Conservation (phyloP, 2,888 invertebrate species). For the Cancer borealis region DNA sequence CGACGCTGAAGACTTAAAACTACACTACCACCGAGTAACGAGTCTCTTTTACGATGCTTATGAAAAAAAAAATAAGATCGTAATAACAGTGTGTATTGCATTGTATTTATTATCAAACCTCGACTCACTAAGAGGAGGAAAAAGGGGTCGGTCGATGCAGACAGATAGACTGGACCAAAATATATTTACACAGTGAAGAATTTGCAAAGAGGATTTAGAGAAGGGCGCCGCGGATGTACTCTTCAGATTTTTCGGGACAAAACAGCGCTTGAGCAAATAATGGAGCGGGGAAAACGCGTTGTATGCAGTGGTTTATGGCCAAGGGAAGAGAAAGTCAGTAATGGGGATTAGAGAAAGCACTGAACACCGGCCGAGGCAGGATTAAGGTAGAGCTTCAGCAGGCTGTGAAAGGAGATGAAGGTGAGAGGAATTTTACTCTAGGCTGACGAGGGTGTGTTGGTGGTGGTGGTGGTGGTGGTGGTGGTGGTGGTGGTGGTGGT, state of each 20-base stretch:
- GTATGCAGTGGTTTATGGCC: not conserved
- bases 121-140: not conserved
- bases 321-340: conserved; percentile 34
- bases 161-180: conserved; percentile 4
- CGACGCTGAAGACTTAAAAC: not conserved
- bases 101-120: conserved; percentile 11
- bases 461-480: not conserved
- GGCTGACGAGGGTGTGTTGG: not conserved
- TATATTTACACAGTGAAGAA: conserved; percentile 49
- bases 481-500: not conserved
- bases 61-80: not conserved
- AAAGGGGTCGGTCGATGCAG: not conserved
- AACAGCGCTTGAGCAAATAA: conserved; percentile 44
- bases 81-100: not conserved
- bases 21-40: not conserved
- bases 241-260: conserved; percentile 21
- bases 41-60: not conserved
- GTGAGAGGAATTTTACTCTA: not conserved
- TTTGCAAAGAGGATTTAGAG: conserved; percentile 54
- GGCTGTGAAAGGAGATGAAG: not conserved
- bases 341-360: conserved; percentile 50
- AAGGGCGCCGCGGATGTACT: conserved; percentile 21
- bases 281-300: conserved; percentile 40
- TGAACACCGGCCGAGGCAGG: conserved; percentile 44
- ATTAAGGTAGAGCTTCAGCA: conserved; percentile 6